A percentile compares a stretch with the other conserved stretches of the same genome.
These are phyloP conservation scores for Eupelmus urozonus DNA, from an alignment of 2,888 invertebrate genomes.

Conservation along the genomic window DNA sequence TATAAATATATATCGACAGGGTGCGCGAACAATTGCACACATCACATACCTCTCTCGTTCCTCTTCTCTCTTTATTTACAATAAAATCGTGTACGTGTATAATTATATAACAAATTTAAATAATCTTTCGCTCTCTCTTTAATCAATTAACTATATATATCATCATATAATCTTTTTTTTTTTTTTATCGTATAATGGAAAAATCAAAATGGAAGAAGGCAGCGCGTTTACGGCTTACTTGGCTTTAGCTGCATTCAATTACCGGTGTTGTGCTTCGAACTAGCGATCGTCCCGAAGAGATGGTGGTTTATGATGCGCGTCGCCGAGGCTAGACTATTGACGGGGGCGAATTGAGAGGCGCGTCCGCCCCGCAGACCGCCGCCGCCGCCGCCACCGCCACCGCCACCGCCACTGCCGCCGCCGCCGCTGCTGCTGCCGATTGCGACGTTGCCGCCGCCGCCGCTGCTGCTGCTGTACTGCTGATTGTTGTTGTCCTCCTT, in stretches of 20 bases:
- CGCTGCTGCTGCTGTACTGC: slow-evolving; percentile 58
- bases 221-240: slow-evolving; percentile 66
- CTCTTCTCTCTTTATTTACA: slow-evolving; percentile 40
- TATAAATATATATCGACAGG: neutral
- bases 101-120: too few relatives aligned
- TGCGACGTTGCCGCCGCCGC: neutral
- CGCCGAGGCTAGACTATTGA: slow-evolving; percentile 84
- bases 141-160: neutral
- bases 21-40: slow-evolving; percentile 17
- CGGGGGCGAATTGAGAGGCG: slow-evolving; percentile 81
- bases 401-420: slow-evolving; percentile 70
- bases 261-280: slow-evolving; percentile 77
- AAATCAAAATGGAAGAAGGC: slow-evolving; percentile 59
- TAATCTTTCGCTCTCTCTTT: neutral
- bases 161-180: slow-evolving; percentile 42
- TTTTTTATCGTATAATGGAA: slow-evolving; percentile 56
- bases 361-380: slow-evolving; percentile 77
- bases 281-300: slow-evolving; percentile 82
- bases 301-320: slow-evolving; percentile 87
- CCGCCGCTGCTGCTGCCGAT: slow-evolving; percentile 3
- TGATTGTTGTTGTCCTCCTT: slow-evolving; percentile 54
- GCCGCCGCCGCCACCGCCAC: slow-evolving; percentile 59
- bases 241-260: slow-evolving; percentile 65
- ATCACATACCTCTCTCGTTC: neutral
- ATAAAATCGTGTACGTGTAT: slow-evolving; percentile 9